phyloP scores from a whole-genome alignment of 1,140 invertebrate species.

The Harlomillsia oculata region DNA sequence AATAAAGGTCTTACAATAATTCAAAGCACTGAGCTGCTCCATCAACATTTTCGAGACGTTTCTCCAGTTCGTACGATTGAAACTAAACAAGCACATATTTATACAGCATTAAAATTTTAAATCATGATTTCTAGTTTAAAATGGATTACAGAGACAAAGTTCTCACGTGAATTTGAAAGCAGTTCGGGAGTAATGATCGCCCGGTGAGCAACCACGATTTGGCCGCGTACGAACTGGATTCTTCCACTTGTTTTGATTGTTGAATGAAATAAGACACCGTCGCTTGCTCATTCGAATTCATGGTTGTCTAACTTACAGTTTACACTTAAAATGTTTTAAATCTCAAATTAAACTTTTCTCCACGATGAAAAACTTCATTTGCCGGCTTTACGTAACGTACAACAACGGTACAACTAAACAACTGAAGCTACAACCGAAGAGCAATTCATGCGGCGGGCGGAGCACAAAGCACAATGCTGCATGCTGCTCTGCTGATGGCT shows the following conservation, averaged over 20 bases:
- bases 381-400: no score
- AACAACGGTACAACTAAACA: no score
- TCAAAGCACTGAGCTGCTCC: conserved; percentile 76
- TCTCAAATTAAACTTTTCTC: no score
- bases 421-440: no score
- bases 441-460: no score
- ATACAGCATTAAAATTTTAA: conserved; percentile 1
- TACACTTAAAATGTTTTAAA: no score
- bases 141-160: not conserved
- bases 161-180: conserved; percentile 74
- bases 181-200: conserved; percentile 72
- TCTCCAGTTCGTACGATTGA: conserved; percentile 72
- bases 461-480: no score
- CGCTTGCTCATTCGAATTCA: no score
- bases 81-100: conserved; percentile 45
- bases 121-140: not conserved
- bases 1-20: conserved; percentile 43
- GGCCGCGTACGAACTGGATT: conserved; percentile 60
- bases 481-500: no score
- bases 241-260: conserved; percentile 56
- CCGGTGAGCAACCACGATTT: conserved; percentile 88
- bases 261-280: conserved; percentile 26
- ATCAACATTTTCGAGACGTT: conserved; percentile 62
- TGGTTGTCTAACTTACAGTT: no score
- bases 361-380: no score